A percentile compares a stretch with the other conserved stretches of the same genome.
phyloP scores from a whole-genome alignment of 2,888 invertebrate genomes.

The Cosmopolites sordidus region DNA sequence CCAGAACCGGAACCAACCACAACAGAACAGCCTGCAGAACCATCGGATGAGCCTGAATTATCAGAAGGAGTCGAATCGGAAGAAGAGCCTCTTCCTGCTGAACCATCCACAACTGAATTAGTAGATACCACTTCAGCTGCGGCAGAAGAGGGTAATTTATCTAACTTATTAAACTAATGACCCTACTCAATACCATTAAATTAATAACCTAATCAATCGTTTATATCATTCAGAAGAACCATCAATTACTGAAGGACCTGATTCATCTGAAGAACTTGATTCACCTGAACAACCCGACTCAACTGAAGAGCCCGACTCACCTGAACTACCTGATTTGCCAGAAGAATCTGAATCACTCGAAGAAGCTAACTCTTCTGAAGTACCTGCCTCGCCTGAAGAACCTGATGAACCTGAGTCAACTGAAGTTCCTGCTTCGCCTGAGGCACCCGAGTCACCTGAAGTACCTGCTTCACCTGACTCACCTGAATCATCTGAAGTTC shows the following conservation, averaged over 20 bases:
- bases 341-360: neutral
- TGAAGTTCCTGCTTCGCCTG: neutral
- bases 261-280: neutral
- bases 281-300: neutral
- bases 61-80: slow-evolving; percentile 1
- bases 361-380: no score
- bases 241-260: slow-evolving; percentile 7
- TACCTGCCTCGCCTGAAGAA: no score
- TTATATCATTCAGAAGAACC: no score
- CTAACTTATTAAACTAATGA: no score
- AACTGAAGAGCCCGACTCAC: slow-evolving; percentile 2
- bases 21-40: neutral
- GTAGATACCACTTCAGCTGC: neutral
- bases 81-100: no score
- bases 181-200: no score
- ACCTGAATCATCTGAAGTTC: slow-evolving; percentile 1
- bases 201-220: no score
- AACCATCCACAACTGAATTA: neutral
- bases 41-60: neutral
- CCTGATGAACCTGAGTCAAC: slow-evolving; percentile 1
- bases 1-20: neutral
- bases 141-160: neutral
- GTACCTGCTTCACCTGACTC: neutral
- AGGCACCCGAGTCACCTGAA: neutral
- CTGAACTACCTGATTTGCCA: neutral